Percentiles rank a stretch among this genome's conserved stretches.
Conservation (phyloP, 2,888 invertebrate species). For the Hemaris fuciformis region DNA sequence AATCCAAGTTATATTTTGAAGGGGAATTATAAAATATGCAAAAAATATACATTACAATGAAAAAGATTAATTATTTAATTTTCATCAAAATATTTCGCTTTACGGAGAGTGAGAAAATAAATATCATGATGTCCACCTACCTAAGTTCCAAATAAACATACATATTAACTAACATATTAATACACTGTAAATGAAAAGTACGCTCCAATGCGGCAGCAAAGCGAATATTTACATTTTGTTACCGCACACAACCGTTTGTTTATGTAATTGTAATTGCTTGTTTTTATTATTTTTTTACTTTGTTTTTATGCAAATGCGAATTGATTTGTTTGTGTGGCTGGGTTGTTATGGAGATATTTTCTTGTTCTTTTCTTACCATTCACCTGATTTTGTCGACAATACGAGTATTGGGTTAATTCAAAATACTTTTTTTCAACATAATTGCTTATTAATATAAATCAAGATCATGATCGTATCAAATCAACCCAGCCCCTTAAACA, state of each 20-base stretch:
- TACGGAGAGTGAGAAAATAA: too few relatives aligned
- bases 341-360: background rate
- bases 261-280: background rate
- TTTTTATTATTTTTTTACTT: background rate
- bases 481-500: background rate
- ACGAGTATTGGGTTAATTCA: background rate
- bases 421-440: background rate
- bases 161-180: background rate
- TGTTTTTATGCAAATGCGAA: slow-evolving; percentile 1
- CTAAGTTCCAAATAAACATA: too few relatives aligned
- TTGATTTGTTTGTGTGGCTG: background rate
- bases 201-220: background rate
- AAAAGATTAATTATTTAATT: too few relatives aligned
- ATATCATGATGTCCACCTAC: too few relatives aligned
- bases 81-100: too few relatives aligned
- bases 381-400: background rate
- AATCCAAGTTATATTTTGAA: too few relatives aligned
- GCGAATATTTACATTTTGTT: slow-evolving; percentile 1
- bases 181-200: background rate
- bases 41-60: too few relatives aligned
- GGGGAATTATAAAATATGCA: too few relatives aligned
- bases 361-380: background rate
- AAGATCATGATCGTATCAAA: background rate
- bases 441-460: background rate
- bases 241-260: background rate